Conservation (phyloP, 2,888 invertebrate genomes). For the Cordilura impudica region DNA sequence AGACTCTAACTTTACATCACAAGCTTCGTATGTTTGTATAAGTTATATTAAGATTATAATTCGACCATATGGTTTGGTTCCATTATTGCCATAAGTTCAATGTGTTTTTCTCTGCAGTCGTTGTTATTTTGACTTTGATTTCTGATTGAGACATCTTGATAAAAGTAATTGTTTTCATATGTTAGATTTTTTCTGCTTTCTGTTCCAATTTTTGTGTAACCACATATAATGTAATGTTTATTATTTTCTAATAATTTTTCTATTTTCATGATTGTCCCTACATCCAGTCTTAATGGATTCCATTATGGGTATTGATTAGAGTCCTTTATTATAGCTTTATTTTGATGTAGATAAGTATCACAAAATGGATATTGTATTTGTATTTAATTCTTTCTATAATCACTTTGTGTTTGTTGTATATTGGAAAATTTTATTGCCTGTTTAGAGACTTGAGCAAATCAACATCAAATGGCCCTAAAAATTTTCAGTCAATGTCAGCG, state of each 20-base stretch:
- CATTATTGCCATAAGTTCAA: conserved; percentile 41
- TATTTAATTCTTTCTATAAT: not conserved
- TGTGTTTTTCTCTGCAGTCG: conserved; percentile 17
- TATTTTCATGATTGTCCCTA: conserved; percentile 22
- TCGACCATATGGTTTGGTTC: conserved; percentile 36
- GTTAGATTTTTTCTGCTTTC: conserved; percentile 14
- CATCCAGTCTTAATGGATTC: conserved; percentile 1
- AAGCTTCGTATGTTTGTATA: not conserved
- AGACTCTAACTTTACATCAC: conserved; percentile 4
- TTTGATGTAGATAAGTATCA: conserved; percentile 9
- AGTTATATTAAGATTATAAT: conserved; percentile 40
- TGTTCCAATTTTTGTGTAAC: not conserved
- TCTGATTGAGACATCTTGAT: conserved; percentile 56
- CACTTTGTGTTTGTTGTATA: not conserved
- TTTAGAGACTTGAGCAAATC: not conserved
- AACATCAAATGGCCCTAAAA: not conserved
- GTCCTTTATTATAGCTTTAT: conserved; percentile 5
- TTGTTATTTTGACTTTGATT: conserved; percentile 50
- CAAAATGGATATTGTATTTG: not conserved
- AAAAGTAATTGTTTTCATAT: conserved; percentile 58
- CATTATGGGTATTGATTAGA: conserved; percentile 15
- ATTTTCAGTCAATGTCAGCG: not conserved
- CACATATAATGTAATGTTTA: conserved; percentile 17
- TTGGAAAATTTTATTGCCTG: not conserved
- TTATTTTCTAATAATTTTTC: conserved; percentile 38